A percentile compares a stretch with the other conserved stretches of the same genome.
These are phyloP conservation scores for Euleptes europaea DNA, from an alignment of 2,113 vertebrate species.

Conservation along the genomic window DNA sequence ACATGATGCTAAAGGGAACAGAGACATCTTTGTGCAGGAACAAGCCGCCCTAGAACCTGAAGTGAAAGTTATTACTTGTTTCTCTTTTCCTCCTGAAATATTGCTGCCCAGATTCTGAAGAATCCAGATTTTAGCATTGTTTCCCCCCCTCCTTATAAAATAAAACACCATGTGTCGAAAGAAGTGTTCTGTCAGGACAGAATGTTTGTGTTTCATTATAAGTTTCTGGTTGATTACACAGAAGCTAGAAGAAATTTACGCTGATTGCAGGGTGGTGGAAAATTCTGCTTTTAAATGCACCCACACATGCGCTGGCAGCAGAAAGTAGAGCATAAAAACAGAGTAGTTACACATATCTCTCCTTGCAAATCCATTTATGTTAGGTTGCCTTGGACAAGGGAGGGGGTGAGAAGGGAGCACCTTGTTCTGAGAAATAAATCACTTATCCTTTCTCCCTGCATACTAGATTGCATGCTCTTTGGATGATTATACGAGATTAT, in stretches of 20 bases:
- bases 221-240: neutral
- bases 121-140: neutral
- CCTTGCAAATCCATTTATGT: neutral
- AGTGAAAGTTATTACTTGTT: conserved; percentile 41
- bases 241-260: neutral
- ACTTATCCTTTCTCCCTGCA: neutral
- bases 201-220: neutral
- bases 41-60: neutral
- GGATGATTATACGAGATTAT: rapidly evolving
- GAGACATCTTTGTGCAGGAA: conserved; percentile 48
- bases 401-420: neutral
- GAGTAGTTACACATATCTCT: neutral
- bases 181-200: neutral
- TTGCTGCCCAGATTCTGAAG: rapidly evolving
- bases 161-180: neutral
- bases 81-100: conserved; percentile 7
- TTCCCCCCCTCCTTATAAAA: neutral
- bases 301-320: neutral
- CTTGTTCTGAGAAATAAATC: neutral
- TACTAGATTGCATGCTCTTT: neutral
- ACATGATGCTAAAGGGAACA: conserved; percentile 50
- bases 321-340: neutral
- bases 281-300: neutral
- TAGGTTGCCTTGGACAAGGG: neutral
- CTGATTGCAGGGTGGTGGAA: neutral